These are phyloP conservation scores for Pseudanteris insignis DNA, from an alignment of 2,888 invertebrate genomes.

Conservation along the genomic window DNA sequence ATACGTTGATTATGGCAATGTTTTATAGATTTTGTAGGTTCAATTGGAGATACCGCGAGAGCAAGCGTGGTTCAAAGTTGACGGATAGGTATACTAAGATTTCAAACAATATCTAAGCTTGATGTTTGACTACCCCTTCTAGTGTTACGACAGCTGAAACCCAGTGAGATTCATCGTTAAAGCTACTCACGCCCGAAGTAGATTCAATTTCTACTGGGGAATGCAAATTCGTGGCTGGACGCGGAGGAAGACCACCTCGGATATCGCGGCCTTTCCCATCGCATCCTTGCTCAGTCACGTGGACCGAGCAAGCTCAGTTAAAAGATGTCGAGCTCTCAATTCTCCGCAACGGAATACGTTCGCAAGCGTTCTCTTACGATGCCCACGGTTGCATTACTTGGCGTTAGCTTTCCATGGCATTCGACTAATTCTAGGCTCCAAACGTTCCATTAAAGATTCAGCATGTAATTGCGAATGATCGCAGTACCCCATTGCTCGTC, in stretches of 20 bases:
- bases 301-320: constrained; percentile 36
- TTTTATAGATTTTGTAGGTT: too few relatives aligned
- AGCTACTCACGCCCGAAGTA: too few relatives aligned
- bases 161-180: too few relatives aligned
- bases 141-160: too few relatives aligned
- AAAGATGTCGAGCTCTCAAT: constrained; percentile 45
- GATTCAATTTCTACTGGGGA: too few relatives aligned
- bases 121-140: too few relatives aligned
- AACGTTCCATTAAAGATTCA: constrained; percentile 67
- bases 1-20: too few relatives aligned
- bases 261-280: constrained; percentile 44
- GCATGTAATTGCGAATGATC: constrained; percentile 67
- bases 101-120: too few relatives aligned
- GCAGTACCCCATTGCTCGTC: constrained; percentile 45
- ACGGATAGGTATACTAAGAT: too few relatives aligned
- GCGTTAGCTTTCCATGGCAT: constrained; percentile 64
- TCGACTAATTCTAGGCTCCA: constrained; percentile 66
- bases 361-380: constrained; percentile 43
- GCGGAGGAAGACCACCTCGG: constrained; percentile 34
- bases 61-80: too few relatives aligned
- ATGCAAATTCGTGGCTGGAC: too few relatives aligned
- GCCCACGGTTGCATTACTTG: constrained; percentile 57
- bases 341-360: constrained; percentile 35
- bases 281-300: constrained; percentile 29
- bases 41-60: too few relatives aligned